Base-by-base conservation (phyloP, 2,113 vertebrate genomes). In the Paracanthobrama guichenoti region DNA sequence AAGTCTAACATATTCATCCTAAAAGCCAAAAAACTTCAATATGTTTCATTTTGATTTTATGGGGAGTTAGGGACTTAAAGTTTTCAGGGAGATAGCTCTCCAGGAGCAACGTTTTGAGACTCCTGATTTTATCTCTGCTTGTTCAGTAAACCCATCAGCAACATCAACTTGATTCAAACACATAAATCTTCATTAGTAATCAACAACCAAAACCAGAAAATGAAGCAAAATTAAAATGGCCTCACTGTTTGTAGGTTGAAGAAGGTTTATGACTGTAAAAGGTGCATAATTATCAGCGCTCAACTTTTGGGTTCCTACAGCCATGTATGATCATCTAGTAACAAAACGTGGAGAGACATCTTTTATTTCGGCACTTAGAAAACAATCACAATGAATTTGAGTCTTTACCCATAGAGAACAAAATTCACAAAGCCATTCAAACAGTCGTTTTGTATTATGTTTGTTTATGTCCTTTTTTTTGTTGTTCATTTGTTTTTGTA, bases 341-440 rank as follows among this genome's bases (percentile, higher is more conserved):
- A 92, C 42, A 87, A 92, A 89, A 86, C 88, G 91, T 90, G 88
- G 90, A 92, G 94, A 96, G 89, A 94, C 95, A 94, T 96, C 93
- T 94, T 96, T 96, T 87, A 86, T 91, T 97, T 96, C 94, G 96
- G 96, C 97, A 98, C 96, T 97, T 97, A 91, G 96, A 97, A 96
- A 98, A 97, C 92, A 94, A 96, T 97, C 96, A 98, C 96, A 96
- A 97, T 95, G 95, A 96, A 94, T 96, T 96, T 91, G 95, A 95
- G 91, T 97, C 95, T 97, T 97, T 96, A 97, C 96, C 96, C 93
- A 95, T 97, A 96, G 94, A 95, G 96, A 98, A 98, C 96, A 97
- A 97, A 98, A 98, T 97, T 96, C 98, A 98, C 97, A 98, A 99
- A 99, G 96, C 96, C 96, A 95, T 97, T 98, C 95, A 95, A 97